A percentile compares a stretch with the other conserved stretches of the same genome.
Evolutionary conservation across 2,113 vertebrate species (phyloP).

Genomic region (Etheostoma spectabile): DNA sequence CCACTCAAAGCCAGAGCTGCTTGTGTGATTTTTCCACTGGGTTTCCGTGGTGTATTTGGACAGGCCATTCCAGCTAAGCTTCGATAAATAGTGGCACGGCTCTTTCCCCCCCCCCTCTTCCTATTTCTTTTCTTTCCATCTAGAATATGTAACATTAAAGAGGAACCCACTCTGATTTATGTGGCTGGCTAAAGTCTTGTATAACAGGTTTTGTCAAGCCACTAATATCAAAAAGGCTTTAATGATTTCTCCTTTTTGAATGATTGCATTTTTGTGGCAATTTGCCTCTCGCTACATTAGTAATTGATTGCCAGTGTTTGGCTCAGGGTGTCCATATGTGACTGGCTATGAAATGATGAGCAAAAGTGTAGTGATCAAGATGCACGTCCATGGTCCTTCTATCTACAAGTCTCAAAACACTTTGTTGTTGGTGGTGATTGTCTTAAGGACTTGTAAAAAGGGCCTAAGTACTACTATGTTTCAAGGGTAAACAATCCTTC

Average conservation of each 20-base stretch:
- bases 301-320: constrained; percentile 43
- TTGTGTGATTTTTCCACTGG: constrained; percentile 77
- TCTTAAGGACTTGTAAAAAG: constrained; percentile 26
- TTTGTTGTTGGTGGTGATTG: constrained; percentile 10
- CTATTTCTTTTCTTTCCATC: constrained; percentile 44
- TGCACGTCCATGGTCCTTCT: constrained; percentile 1
- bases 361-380: constrained; percentile 31
- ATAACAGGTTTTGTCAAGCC: constrained; percentile 50
- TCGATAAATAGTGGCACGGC: constrained; percentile 52
- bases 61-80: constrained; percentile 65
- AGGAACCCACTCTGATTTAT: constrained; percentile 48
- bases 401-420: neutral
- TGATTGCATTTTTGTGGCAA: constrained; percentile 21
- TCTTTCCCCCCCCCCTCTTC: constrained; percentile 10
- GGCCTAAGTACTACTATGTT: constrained; percentile 37
- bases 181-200: constrained; percentile 32
- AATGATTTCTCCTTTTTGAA: constrained; percentile 45
- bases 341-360: constrained; percentile 2
- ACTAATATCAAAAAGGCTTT: constrained; percentile 48
- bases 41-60: constrained; percentile 76
- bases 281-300: constrained; percentile 12
- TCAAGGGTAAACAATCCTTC: constrained; percentile 68
- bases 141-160: constrained; percentile 40
- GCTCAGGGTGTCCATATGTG: neutral
- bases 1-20: constrained; percentile 60